These are phyloP conservation scores for Anadara kagoshimensis DNA, from an alignment of 1,140 invertebrate genomes.

Conservation along the genomic window DNA sequence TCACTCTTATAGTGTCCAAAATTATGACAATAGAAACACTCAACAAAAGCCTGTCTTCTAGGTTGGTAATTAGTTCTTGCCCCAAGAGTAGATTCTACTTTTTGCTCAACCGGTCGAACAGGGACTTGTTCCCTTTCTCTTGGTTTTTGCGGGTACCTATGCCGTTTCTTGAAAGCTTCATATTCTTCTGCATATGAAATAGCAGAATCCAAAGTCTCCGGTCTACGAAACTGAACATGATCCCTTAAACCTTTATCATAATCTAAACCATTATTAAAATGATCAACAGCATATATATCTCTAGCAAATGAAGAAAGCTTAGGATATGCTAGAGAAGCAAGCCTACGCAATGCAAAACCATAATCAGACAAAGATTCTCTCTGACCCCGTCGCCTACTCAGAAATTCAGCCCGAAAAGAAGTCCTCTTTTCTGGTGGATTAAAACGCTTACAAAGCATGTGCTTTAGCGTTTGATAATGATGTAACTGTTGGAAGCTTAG, in stretches of 20 bases:
- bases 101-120: no score
- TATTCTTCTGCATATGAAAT: conserved; percentile 21
- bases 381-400: conserved; percentile 16
- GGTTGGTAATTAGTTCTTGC: no score
- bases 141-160: background rate
- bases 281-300: conserved; percentile 30
- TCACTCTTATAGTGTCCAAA: background rate
- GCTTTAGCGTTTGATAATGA: conserved; percentile 29
- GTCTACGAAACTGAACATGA: conserved; percentile 28
- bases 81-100: no score
- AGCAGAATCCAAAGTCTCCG: conserved; percentile 17
- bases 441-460: conserved; percentile 20
- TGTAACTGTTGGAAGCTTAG: conserved; percentile 6
- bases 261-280: conserved; percentile 31
- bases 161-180: conserved; percentile 13
- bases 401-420: conserved; percentile 31
- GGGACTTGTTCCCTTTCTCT: background rate
- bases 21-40: no score
- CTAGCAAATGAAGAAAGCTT: conserved; percentile 2
- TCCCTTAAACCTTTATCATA: conserved; percentile 14
- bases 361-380: conserved; percentile 28
- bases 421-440: conserved; percentile 24
- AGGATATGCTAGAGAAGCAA: conserved; percentile 36
- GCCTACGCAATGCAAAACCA: conserved; percentile 30
- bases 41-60: no score